A percentile compares a stretch with the other conserved stretches of the same genome.
These are phyloP conservation scores for Sebastes cheni DNA, from an alignment of 2,797 vertebrate genomes.

Conservation along the genomic window DNA sequence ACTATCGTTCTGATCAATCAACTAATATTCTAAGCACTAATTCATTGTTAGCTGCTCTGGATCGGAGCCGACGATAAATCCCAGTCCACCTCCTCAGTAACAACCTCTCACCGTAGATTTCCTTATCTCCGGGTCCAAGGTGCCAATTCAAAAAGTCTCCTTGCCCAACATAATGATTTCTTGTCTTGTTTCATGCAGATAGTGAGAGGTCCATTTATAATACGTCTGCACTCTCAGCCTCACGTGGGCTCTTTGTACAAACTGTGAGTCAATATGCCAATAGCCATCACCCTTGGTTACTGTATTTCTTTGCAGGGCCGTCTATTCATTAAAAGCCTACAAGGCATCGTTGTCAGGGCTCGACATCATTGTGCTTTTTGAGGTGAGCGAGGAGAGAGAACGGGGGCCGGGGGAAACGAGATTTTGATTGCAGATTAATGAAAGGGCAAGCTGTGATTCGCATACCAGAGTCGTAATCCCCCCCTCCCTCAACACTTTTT, in stretches of 20 bases:
- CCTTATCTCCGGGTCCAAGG: slow-evolving; percentile 15
- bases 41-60: not conserved
- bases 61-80: not conserved
- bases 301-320: slow-evolving; percentile 50
- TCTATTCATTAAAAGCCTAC: slow-evolving; percentile 55
- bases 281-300: slow-evolving; percentile 63
- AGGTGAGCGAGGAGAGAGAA: slow-evolving; percentile 13
- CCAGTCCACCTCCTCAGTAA: not conserved
- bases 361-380: not conserved
- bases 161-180: slow-evolving; percentile 57
- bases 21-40: not conserved
- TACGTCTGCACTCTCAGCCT: slow-evolving; percentile 29
- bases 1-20: not conserved
- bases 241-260: slow-evolving; percentile 51
- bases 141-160: slow-evolving; percentile 40
- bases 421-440: slow-evolving; percentile 67
- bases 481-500: not conserved
- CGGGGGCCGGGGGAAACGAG: slow-evolving; percentile 24
- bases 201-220: slow-evolving; percentile 62
- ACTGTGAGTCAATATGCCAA: slow-evolving; percentile 69
- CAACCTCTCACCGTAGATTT: slow-evolving; percentile 18
- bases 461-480: slow-evolving; percentile 67
- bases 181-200: slow-evolving; percentile 54
- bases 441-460: slow-evolving; percentile 45
- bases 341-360: slow-evolving; percentile 27